Conservation (phyloP, 2,888 invertebrate species). For the Chymomyza fuscimana region DNA sequence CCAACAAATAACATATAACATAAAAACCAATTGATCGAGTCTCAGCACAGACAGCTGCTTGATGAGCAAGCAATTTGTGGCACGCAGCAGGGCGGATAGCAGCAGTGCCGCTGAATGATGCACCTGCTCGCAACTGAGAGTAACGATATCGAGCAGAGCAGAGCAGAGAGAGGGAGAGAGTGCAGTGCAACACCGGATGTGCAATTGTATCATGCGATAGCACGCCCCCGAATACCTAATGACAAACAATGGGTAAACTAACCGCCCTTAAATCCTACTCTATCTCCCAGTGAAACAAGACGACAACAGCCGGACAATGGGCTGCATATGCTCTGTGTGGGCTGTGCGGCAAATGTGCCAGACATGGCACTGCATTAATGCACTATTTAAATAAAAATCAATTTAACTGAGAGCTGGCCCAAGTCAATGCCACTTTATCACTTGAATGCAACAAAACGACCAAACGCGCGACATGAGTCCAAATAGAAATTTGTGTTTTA, state of each 20-base stretch:
- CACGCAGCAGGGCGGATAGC: conserved; percentile 39
- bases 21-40: conserved; percentile 54
- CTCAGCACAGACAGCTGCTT: conserved; percentile 49
- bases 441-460: conserved; percentile 1
- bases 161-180: conserved; percentile 19
- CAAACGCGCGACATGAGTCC: conserved; percentile 44
- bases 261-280: conserved; percentile 9
- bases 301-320: conserved; percentile 16
- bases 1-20: not conserved
- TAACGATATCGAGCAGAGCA: conserved; percentile 1
- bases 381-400: conserved; percentile 54
- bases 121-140: conserved; percentile 48
- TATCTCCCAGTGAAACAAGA: not conserved
- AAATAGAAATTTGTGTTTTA: conserved; percentile 48
- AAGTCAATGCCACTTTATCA: conserved; percentile 48
- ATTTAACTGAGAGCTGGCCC: conserved; percentile 41
- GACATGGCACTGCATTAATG: conserved; percentile 39
- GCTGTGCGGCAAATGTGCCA: conserved; percentile 30
- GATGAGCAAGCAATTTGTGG: conserved; percentile 64
- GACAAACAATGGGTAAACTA: conserved; percentile 7
- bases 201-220: conserved; percentile 61
- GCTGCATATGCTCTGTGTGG: conserved; percentile 1
- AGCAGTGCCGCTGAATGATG: conserved; percentile 16
- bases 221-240: conserved; percentile 55
- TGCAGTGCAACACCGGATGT: conserved; percentile 63